These are phyloP conservation scores for Drosophila nr. medialis DNA, from an alignment of 2,888 invertebrate species.

Conservation along the genomic window DNA sequence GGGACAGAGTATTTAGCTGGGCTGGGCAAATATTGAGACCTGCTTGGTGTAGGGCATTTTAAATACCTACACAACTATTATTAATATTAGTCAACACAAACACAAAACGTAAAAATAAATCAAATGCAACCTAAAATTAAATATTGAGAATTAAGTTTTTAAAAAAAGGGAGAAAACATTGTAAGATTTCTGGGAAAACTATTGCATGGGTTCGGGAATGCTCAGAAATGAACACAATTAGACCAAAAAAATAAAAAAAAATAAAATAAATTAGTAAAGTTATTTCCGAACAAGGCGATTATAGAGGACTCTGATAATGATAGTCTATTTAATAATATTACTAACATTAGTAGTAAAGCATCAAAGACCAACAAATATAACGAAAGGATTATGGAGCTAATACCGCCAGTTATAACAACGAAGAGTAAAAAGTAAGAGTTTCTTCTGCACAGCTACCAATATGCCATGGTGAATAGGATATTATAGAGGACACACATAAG, in stretches of 20 bases:
- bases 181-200: neutral
- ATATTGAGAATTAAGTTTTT: neutral
- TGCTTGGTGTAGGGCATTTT: neutral
- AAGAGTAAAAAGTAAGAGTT: neutral
- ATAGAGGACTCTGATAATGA: neutral
- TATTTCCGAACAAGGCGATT: neutral
- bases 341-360: neutral
- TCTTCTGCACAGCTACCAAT: neutral
- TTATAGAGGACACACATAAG: no score
- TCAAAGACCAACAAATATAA: neutral
- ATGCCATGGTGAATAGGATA: neutral
- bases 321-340: neutral
- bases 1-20: constrained; percentile 9
- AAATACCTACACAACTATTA: neutral
- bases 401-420: neutral
- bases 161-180: neutral
- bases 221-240: neutral
- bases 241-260: neutral
- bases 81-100: neutral
- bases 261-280: neutral
- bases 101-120: neutral
- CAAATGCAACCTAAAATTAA: neutral
- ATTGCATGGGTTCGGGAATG: neutral
- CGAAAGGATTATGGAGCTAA: neutral
- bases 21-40: neutral